Evolutionary conservation across 2,113 vertebrate species (phyloP).

Genomic region (Chrysochloris asiatica): DNA sequence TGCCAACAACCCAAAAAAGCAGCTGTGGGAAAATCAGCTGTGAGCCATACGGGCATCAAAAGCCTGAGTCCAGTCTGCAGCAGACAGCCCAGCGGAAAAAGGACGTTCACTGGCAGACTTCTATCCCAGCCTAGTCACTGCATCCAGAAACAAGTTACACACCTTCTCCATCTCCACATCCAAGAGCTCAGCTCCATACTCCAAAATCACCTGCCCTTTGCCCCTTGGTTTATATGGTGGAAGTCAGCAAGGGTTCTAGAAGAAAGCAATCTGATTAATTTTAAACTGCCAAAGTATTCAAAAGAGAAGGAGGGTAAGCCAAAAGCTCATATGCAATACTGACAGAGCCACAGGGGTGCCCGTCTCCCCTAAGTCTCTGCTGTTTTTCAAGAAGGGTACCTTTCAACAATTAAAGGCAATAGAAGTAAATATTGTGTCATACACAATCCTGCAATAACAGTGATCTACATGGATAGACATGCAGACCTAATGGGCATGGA

Average conservation of each 20-base stretch:
- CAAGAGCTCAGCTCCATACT: neutral
- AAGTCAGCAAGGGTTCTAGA: neutral
- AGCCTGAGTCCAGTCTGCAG: neutral
- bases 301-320: neutral
- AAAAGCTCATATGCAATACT: neutral
- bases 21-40: neutral
- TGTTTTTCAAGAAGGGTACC: neutral
- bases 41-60: rapidly evolving
- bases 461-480: no score
- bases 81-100: neutral
- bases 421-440: no score
- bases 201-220: neutral
- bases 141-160: neutral
- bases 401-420: no score
- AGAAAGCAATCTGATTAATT: neutral
- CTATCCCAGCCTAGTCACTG: rapidly evolving
- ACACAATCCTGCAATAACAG: no score
- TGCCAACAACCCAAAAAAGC: neutral
- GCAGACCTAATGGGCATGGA: no score
- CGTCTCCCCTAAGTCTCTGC: neutral
- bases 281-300: neutral
- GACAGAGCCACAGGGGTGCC: neutral
- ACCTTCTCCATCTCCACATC: neutral
- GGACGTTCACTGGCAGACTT: rapidly evolving
- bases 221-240: neutral